Base-by-base conservation (phyloP, 2,888 invertebrate genomes). In the Drosophila nigritarsus region DNA sequence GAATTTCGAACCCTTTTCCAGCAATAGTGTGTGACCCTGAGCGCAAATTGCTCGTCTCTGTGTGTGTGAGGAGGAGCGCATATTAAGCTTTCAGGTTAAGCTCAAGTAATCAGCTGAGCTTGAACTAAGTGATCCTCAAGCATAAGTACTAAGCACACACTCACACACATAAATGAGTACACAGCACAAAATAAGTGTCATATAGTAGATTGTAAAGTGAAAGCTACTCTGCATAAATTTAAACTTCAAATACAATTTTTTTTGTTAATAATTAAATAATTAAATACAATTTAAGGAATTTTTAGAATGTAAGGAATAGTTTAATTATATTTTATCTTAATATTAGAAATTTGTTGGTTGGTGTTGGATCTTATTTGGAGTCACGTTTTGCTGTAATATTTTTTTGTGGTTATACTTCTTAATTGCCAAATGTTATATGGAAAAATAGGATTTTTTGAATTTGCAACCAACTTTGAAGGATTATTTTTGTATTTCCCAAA, bases 61-160 rank as follows among this genome's bases (percentile, higher is more conserved):
- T 42, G 55, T 42, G 51, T 59, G 49, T 65, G 62, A 45, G 63
- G 49, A 32, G 40, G 56, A 13, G 64, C 38, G 54, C 54, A 65
- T 20, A 15, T 45, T 45, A 61, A 64, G 76, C 78, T 78, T 76
- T 71, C 51, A 63, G 40, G 79, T 60, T 40, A 64, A 67, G 50
- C 62, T 67, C 42, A 55, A 80, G 67, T 56, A 68, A 78, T 78
- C 78, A 81, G 81, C 78, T 78, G 81, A 78, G 78, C 62, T 80
- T 80, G 80, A 78, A 76, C 77, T 63, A 63, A 68, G 63, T 80
- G 78, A 77, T 81, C 81, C 82, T 73, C 68, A 61, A 61, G 48
- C 77, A 73, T 55, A 65, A 60, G 34, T 65, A 63, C 34, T 54
- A 18, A 36, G 27, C 27, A 38, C 38, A 55, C 36, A 38, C 38